Base-by-base conservation (phyloP, 2,113 vertebrate genomes). In the Rhea pennata region DNA sequence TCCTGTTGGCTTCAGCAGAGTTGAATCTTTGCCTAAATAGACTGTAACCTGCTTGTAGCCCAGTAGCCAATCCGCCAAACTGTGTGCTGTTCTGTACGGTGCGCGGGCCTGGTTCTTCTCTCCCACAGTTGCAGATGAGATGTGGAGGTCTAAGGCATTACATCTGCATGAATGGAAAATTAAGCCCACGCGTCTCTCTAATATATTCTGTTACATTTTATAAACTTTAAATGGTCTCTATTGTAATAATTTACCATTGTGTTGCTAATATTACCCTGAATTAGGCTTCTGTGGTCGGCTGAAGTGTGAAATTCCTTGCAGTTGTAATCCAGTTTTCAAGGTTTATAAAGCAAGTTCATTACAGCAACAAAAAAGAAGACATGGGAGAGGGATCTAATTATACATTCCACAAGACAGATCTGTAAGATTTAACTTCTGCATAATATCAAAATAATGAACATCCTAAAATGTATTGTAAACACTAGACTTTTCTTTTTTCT, bases 201-300 rank as follows among this genome's bases (percentile, higher is more conserved):
- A 96, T 94, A 84, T 82, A 93, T 92, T 96, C n/a, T 80, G 53
- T 95, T 97, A 83, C 89, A 69, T 93, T 88, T 91, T 95, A 95
- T 75, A 83, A 94, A 88, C 36, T 90, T 88, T 94, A 79, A 95
- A 92, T 94, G 58, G 88, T 84, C 83, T 94, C 90, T 54, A 21
- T 51, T 81, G 72, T 72, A 78, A 71, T 91, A 93, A 88, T 96
- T 95, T 80, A 91, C 78, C 4, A 1, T 16, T 54, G 83, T 93
- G 89, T 95, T 92, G 70, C 67, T 97, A 97, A 87, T 92, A 82
- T 89, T 93, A 88, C 29, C 86, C 91, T 88, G 82, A 83, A 46
- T 87, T 92, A 80, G 58, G 54, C 76, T 96, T 79, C 85, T 95
- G 77, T 92, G 51, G 1, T 90, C 77, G 93, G 66, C 66, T 83